Percentiles rank a stretch among this genome's conserved stretches.
Conservation (phyloP, 1,140 invertebrate species). For the Schlechtendalia chinensis region DNA sequence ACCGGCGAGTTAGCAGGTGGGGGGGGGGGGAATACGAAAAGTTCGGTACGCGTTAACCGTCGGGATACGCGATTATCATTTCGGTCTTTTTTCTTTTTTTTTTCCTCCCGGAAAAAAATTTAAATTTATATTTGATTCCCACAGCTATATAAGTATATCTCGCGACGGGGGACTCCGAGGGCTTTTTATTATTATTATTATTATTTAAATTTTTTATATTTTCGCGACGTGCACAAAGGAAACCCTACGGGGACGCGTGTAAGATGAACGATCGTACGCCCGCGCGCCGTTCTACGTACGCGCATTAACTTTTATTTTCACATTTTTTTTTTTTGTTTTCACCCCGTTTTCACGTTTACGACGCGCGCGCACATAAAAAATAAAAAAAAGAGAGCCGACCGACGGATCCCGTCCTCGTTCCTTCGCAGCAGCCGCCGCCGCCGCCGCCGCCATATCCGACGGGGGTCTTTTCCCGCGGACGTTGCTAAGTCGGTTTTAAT, state of each 20-base stretch:
- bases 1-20: background rate
- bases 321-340: constrained; percentile 48
- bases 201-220: constrained; percentile 33
- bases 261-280: constrained; percentile 41
- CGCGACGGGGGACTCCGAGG: background rate
- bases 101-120: constrained; percentile 27
- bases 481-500: constrained; percentile 50
- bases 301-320: constrained; percentile 43
- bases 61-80: constrained; percentile 30
- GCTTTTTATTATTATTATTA: constrained; percentile 6
- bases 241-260: constrained; percentile 44
- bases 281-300: background rate
- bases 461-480: constrained; percentile 36
- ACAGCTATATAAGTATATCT: constrained; percentile 28
- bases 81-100: constrained; percentile 21
- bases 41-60: constrained; percentile 11
- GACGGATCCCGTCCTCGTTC: constrained; percentile 34
- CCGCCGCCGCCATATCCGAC: background rate
- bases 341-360: constrained; percentile 34
- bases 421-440: background rate
- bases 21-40: constrained; percentile 1
- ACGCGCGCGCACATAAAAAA: no score
- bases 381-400: constrained; percentile 33
- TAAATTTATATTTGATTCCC: constrained; percentile 49
- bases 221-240: constrained; percentile 35